phyloP scores from a whole-genome alignment of 2,113 vertebrate species.

The Scolopax mira region DNA sequence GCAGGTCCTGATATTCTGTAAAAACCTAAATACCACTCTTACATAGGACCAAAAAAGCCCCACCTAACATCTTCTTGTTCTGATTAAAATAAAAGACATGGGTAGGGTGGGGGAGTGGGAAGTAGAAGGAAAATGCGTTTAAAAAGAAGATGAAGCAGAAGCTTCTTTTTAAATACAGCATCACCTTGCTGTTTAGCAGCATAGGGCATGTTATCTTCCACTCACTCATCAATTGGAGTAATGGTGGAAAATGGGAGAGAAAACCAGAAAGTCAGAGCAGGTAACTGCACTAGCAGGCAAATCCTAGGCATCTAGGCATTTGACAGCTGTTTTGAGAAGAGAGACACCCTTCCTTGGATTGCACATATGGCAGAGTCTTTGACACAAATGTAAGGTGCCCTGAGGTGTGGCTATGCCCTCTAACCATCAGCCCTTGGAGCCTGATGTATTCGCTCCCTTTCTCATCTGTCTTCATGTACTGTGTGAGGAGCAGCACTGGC shows the following conservation, averaged over 20 bases:
- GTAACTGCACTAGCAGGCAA: neutral
- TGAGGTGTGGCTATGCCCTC: neutral
- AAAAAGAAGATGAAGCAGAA: neutral
- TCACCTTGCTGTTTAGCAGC: neutral
- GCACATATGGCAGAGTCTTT: neutral
- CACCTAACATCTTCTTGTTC: neutral
- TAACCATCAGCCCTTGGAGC: neutral
- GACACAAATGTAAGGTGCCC: too few relatives aligned
- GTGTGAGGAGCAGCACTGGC: neutral
- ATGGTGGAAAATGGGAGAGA: neutral
- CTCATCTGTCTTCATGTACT: neutral
- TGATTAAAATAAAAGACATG: neutral
- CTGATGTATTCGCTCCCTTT: neutral
- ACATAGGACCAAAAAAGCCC: neutral
- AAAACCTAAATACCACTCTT: neutral
- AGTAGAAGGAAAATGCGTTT: neutral
- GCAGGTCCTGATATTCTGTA: neutral
- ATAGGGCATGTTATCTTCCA: neutral
- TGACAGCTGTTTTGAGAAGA: neutral
- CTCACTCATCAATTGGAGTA: neutral
- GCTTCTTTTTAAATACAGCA: neutral
- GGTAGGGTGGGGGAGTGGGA: fast-evolving
- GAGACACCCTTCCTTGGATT: neutral
- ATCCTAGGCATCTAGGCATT: neutral
- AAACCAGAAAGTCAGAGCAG: neutral